Percentiles rank a stretch among this genome's conserved stretches.
Conservation (phyloP, 37 sponge, comb jelly and placozoan genomes). For the Mnemiopsis leidyi region DNA sequence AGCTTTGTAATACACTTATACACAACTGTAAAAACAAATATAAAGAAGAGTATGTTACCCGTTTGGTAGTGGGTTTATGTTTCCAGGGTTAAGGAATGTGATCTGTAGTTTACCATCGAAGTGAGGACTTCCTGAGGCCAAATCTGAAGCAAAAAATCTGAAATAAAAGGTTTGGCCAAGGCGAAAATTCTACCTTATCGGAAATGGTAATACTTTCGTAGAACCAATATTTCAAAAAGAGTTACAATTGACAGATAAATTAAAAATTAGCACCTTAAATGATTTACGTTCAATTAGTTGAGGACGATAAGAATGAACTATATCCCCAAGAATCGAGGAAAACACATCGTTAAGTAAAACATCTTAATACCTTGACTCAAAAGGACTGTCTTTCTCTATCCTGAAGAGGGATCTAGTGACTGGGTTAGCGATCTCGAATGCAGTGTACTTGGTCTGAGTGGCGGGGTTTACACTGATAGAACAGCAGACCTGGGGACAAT, state of each 20-base stretch:
- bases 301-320: too few relatives aligned
- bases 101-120: slow-evolving; percentile 43
- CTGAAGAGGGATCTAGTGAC: background rate
- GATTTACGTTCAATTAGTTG: too few relatives aligned
- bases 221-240: too few relatives aligned
- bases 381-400: slow-evolving; percentile 2
- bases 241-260: too few relatives aligned
- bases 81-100: background rate
- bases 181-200: background rate
- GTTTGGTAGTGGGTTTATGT: background rate
- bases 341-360: too few relatives aligned
- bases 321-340: too few relatives aligned
- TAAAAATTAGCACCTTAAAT: too few relatives aligned
- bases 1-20: too few relatives aligned
- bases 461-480: background rate
- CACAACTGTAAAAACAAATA: too few relatives aligned
- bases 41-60: too few relatives aligned
- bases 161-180: slow-evolving; percentile 7
- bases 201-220: background rate
- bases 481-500: slow-evolving; percentile 35
- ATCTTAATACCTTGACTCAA: slow-evolving; percentile 55
- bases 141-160: slow-evolving; percentile 34
- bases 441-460: background rate
- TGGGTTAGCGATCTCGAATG: background rate
- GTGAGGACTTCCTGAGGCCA: background rate